Percentiles rank a stretch among this genome's conserved stretches.
These are phyloP conservation scores for Gobius niger DNA, from an alignment of 2,113 vertebrate genomes.

Conservation along the genomic window DNA sequence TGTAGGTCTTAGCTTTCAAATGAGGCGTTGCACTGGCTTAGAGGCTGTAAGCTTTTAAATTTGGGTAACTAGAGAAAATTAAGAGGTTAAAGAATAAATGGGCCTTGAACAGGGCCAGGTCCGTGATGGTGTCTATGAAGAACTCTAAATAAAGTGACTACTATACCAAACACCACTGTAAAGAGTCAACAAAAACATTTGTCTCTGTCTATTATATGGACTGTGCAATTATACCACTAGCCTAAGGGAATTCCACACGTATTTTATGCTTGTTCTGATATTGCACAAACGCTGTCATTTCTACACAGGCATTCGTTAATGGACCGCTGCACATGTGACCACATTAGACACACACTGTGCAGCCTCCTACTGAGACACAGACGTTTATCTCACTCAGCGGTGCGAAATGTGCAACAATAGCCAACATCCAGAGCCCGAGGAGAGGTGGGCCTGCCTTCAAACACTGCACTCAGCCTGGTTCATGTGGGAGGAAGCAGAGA, in stretches of 20 bases:
- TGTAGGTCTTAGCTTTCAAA: no score
- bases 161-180: slow-evolving; percentile 32
- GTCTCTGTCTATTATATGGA: neutral
- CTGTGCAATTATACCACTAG: neutral
- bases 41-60: no score
- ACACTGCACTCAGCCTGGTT: slow-evolving; percentile 53
- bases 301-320: slow-evolving; percentile 19
- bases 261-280: neutral
- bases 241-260: neutral
- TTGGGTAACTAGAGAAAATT: no score
- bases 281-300: slow-evolving; percentile 9
- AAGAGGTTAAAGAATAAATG: no score
- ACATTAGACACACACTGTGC: slow-evolving; percentile 51
- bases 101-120: no score
- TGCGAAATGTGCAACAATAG: slow-evolving; percentile 67
- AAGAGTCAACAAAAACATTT: slow-evolving; percentile 8
- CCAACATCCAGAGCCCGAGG: slow-evolving; percentile 68
- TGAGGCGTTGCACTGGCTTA: no score
- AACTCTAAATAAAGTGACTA: slow-evolving; percentile 6
- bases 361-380: slow-evolving; percentile 62
- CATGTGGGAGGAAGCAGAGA: slow-evolving; percentile 61
- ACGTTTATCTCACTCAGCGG: slow-evolving; percentile 55
- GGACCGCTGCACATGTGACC: slow-evolving; percentile 46
- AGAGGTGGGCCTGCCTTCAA: slow-evolving; percentile 68
- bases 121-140: no score